Conservation (phyloP, 1,140 invertebrate genomes). For the Pogonomyrmex barbatus region DNA sequence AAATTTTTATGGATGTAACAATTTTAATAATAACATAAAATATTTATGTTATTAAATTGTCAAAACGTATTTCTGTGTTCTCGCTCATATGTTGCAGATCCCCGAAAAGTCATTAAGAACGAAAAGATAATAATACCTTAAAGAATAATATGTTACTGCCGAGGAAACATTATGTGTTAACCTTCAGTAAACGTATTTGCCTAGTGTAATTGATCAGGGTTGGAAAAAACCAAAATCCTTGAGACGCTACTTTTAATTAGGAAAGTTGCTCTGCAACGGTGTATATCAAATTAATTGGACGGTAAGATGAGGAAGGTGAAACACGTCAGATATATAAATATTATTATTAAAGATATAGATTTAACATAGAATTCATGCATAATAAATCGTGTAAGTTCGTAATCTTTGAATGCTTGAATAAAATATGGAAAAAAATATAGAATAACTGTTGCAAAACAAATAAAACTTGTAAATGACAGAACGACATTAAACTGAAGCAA, state of each 20-base stretch:
- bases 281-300: background rate
- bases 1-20: background rate
- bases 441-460: conserved; percentile 35
- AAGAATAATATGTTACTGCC: background rate
- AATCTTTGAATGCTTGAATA: background rate
- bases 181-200: conserved; percentile 74
- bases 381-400: background rate
- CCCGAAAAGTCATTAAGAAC: background rate
- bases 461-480: conserved; percentile 37
- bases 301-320: background rate
- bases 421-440: background rate
- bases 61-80: background rate
- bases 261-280: background rate
- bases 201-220: conserved; percentile 64
- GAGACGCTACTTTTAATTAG: conserved; percentile 54
- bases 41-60: background rate
- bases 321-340: background rate
- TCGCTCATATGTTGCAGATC: background rate
- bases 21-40: background rate
- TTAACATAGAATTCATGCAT: background rate
- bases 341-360: background rate
- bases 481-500: conserved; percentile 49
- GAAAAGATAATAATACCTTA: conserved; percentile 32
- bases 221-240: conserved; percentile 71
- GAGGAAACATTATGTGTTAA: conserved; percentile 70